Conservation (phyloP, 2,797 vertebrate species). For the Poecilia picta region DNA sequence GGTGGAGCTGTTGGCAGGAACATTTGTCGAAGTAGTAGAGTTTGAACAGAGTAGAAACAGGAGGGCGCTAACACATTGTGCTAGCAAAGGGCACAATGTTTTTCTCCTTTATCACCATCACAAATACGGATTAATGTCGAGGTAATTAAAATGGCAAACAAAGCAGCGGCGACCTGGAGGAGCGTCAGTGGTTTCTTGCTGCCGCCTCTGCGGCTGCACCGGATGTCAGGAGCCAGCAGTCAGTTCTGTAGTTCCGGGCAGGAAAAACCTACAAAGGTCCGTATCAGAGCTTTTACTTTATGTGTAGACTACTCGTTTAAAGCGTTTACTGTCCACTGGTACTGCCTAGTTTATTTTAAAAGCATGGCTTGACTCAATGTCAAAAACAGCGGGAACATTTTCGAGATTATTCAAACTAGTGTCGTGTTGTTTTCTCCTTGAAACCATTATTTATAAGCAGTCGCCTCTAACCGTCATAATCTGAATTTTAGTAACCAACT, state of each 20-base stretch:
- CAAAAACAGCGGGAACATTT: background rate
- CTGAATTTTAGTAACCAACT: no score
- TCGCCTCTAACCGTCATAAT: no score
- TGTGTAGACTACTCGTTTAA: background rate
- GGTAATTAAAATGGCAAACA: constrained; percentile 43
- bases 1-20: background rate
- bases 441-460: no score
- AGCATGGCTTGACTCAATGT: background rate
- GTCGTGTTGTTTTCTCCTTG: background rate
- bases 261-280: constrained; percentile 50
- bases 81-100: background rate
- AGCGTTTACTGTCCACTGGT: background rate
- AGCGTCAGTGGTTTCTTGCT: constrained; percentile 1
- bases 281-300: background rate
- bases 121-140: background rate
- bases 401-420: background rate
- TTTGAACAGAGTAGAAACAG: background rate
- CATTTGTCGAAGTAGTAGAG: background rate
- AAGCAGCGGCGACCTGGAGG: constrained; percentile 24
- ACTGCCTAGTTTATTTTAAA: background rate
- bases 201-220: constrained; percentile 2
- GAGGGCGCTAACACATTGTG: constrained; percentile 22
- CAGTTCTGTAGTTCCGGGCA: constrained; percentile 41
- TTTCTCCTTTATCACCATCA: background rate
- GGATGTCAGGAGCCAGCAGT: background rate